These are phyloP conservation scores for Lerista edwardsae DNA, from an alignment of 2,797 vertebrate species.

Conservation along the genomic window DNA sequence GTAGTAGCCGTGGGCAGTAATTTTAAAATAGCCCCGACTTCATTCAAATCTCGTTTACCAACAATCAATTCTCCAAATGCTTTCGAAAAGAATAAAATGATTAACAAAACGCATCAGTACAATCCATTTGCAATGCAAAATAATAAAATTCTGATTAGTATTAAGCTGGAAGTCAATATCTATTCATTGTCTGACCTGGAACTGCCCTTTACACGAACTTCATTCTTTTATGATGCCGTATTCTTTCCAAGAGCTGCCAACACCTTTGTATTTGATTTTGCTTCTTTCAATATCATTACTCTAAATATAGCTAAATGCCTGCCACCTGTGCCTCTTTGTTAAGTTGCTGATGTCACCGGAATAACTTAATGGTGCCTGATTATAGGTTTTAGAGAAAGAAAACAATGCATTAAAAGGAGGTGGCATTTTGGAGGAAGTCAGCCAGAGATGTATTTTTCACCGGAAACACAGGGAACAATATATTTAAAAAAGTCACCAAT, in stretches of 20 bases:
- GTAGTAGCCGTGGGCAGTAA: not conserved
- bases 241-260: not conserved
- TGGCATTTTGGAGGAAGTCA: not conserved
- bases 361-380: slow-evolving; percentile 28
- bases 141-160: not conserved
- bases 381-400: slow-evolving; percentile 16
- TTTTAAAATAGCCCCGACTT: not conserved
- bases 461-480: slow-evolving; percentile 1
- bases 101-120: not conserved
- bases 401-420: slow-evolving; percentile 25
- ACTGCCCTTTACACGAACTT: not conserved
- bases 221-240: not conserved
- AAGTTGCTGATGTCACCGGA: slow-evolving; percentile 21
- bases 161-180: not conserved
- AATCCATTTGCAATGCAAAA: not conserved
- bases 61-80: not conserved
- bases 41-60: not conserved
- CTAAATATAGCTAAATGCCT: slow-evolving; percentile 29
- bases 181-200: not conserved
- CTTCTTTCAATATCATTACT: slow-evolving; percentile 15
- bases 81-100: not conserved
- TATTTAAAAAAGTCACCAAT: not conserved
- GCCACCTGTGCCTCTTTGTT: slow-evolving; percentile 14
- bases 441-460: slow-evolving; percentile 7
- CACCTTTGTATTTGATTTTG: not conserved